Base-by-base conservation (phyloP, 2,113 vertebrate genomes). In the Grammomys surdaster region DNA sequence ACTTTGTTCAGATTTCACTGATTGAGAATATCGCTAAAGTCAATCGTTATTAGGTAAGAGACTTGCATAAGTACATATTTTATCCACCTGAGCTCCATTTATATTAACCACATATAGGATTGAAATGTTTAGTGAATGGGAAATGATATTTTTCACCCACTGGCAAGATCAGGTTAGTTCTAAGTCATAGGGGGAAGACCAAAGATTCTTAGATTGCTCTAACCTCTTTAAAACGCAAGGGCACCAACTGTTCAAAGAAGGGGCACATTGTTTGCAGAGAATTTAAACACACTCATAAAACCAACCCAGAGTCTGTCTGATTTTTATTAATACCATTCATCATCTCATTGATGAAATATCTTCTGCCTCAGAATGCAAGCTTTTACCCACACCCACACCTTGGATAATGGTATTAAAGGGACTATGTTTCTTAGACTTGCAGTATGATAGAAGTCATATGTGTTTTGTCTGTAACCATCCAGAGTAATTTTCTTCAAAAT, bases 391-490 rank as follows among this genome's bases (percentile, higher is more conserved):
- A 9, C 3, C 1, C 19, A 12, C 4, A 69, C 33, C 33, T 36
- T 31, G 36, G 33, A 76, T 40, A 77, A 46, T 36, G 31, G 46
- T 67, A 36, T 94, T 60, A 54, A 90, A 90, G 48, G 40, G 36
- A 40, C n/a, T 65, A 31, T 67, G 77, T 76, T 65, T 54, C 51
- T 33, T 90, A 72, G 70, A 82, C 84, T 48, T 40, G 43, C 43
- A 72, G 58, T 65, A 63, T 94, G 56, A 77, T 56, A 90, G 58
- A 97, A 89, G 81, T 88, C 75, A 85, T 65, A 48, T 94, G 88
- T 90, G 85, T 86, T 93, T 40, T n/a, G 46, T 17, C 0, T 90
- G 86, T 91, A 97, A 92, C 85, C 22, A 80, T 92, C 40, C 65
- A 63, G 67, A 94, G 80, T 65, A 36, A 76, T 78, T 90, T 73